Evolutionary conservation across 2,113 vertebrate species (phyloP).

Genomic region (Brachionichthys hirsutus): DNA sequence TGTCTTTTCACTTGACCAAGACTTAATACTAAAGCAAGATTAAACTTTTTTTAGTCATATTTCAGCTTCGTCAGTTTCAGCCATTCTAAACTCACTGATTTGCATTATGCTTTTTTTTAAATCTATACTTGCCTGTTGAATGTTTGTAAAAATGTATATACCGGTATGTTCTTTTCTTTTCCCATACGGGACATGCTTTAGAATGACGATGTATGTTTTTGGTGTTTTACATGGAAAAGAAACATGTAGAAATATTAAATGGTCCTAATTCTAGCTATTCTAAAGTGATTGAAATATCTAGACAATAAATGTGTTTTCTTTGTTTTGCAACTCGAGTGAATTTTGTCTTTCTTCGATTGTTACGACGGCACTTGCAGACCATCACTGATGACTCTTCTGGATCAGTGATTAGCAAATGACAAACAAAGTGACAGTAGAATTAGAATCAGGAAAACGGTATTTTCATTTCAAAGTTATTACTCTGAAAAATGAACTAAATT

Average conservation of each 20-base stretch:
- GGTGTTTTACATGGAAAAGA: slow-evolving; percentile 71
- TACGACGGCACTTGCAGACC: background rate
- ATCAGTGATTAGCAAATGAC: background rate
- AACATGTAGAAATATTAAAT: slow-evolving; percentile 69
- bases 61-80: slow-evolving; percentile 29
- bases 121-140: slow-evolving; percentile 79
- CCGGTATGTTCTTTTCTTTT: slow-evolving; percentile 73
- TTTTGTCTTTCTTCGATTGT: slow-evolving; percentile 24
- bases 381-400: background rate
- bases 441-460: too few species aligned
- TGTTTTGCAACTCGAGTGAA: slow-evolving; percentile 56
- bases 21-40: background rate
- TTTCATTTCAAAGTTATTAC: too few species aligned
- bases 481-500: too few species aligned
- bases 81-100: slow-evolving; percentile 29
- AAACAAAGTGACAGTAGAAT: too few species aligned
- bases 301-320: slow-evolving; percentile 74
- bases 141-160: slow-evolving; percentile 98
- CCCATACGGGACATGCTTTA: slow-evolving; percentile 95
- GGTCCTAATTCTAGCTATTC: slow-evolving; percentile 74
- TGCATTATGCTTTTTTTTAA: slow-evolving; percentile 64
- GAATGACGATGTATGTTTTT: slow-evolving; percentile 77
- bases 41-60: slow-evolving; percentile 14
- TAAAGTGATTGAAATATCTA: slow-evolving; percentile 70
- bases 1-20: slow-evolving; percentile 6